These are phyloP conservation scores for Cebus imitator DNA, from an alignment of 2,113 vertebrate genomes.

Conservation along the genomic window DNA sequence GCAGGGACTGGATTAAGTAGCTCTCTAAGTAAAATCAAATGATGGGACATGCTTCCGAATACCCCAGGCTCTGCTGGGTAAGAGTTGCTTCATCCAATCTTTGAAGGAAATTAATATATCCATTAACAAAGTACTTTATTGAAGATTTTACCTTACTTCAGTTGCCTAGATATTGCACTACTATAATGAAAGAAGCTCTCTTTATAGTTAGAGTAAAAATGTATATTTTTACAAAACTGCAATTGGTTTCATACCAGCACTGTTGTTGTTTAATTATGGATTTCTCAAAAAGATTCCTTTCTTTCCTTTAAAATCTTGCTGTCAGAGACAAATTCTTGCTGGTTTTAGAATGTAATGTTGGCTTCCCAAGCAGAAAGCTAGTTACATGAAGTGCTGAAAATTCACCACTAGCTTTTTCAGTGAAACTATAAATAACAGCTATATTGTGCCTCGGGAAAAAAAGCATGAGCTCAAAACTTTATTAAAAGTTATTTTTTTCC, in stretches of 20 bases:
- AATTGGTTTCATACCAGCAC: constrained; percentile 29
- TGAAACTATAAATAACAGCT: constrained; percentile 73
- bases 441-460: constrained; percentile 68
- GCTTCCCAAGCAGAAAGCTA: constrained; percentile 70
- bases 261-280: constrained; percentile 70
- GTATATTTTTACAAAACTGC: constrained; percentile 47
- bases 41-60: neutral
- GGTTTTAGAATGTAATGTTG: constrained; percentile 47
- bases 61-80: neutral
- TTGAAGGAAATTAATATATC: neutral
- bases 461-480: constrained; percentile 58
- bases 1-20: neutral
- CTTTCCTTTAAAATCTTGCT: constrained; percentile 50
- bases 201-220: constrained; percentile 35
- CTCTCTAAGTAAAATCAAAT: neutral
- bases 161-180: neutral
- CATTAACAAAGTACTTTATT: neutral
- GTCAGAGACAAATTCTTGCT: constrained; percentile 68
- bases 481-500: constrained; percentile 68
- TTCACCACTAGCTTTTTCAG: constrained; percentile 67
- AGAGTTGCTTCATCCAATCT: neutral
- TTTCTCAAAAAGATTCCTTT: constrained; percentile 26
- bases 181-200: neutral
- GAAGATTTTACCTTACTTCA: neutral
- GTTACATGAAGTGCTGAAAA: constrained; percentile 64